These are phyloP conservation scores for Tryphoninae sp. DNA, from an alignment of 2,888 invertebrate genomes.

Conservation along the genomic window DNA sequence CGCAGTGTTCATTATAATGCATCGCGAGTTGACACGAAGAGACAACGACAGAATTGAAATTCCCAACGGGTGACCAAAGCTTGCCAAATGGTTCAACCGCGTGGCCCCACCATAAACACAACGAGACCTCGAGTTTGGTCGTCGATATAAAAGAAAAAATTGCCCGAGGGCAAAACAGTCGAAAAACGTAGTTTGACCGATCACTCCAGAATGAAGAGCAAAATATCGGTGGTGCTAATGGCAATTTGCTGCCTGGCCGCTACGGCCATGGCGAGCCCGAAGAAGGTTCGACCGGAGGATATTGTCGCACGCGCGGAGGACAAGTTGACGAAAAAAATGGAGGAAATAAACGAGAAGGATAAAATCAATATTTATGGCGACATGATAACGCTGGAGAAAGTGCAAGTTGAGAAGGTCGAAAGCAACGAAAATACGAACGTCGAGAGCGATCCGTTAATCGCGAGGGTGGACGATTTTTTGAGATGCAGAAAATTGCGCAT, in stretches of 20 bases:
- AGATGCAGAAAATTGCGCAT: conserved; percentile 73
- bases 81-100: conserved; percentile 80
- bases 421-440: conserved; percentile 50
- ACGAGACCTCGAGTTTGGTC: conserved; percentile 51
- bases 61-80: conserved; percentile 73
- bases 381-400: conserved; percentile 75
- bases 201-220: conserved; percentile 67
- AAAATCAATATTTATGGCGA: conserved; percentile 75
- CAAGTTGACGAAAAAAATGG: conserved; percentile 73
- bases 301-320: conserved; percentile 68
- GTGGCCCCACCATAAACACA: conserved; percentile 74
- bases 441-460: conserved; percentile 74
- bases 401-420: conserved; percentile 65
- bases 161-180: conserved; percentile 74
- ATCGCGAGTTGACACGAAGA: conserved; percentile 59
- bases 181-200: conserved; percentile 70
- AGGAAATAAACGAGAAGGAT: conserved; percentile 72
- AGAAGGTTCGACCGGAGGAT: conserved; percentile 51
- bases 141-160: conserved; percentile 79
- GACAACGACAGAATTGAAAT: conserved; percentile 75
- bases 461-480: conserved; percentile 77
- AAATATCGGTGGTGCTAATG: conserved; percentile 57
- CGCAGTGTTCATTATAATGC: conserved; percentile 71
- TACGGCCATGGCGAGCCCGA: conserved; percentile 63
- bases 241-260: conserved; percentile 53